Conservation (phyloP, 2,797 vertebrate genomes). For the Chiroxiphia lanceolata region DNA sequence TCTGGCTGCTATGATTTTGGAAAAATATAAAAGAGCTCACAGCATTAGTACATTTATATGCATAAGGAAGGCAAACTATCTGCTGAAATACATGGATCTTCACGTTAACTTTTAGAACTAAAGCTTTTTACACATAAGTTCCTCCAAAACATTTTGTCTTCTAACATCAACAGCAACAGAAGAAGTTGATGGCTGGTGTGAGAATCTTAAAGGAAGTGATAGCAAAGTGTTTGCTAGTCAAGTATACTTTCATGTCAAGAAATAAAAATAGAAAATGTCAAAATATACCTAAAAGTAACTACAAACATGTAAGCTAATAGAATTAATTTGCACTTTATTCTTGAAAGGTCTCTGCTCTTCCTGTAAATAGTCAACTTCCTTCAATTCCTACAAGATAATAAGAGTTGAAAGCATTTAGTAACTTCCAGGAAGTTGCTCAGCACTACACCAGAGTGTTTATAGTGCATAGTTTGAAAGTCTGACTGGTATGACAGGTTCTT, state of each 20-base stretch:
- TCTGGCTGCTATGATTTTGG: neutral
- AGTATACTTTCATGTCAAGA: slow-evolving; percentile 21
- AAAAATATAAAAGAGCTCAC: neutral
- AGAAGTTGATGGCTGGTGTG: slow-evolving; percentile 17
- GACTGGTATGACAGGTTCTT: neutral
- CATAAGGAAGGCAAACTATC: neutral
- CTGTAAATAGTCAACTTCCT: neutral
- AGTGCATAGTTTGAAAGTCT: neutral
- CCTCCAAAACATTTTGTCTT: slow-evolving; percentile 27
- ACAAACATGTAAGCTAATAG: slow-evolving; percentile 10
- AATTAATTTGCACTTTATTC: slow-evolving; percentile 12
- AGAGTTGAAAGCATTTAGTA: slow-evolving; percentile 10
- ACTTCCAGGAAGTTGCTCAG: neutral
- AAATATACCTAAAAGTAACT: slow-evolving; percentile 24
- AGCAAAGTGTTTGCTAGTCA: slow-evolving; percentile 28
- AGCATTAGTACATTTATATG: neutral
- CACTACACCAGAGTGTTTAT: neutral
- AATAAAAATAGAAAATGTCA: slow-evolving; percentile 37
- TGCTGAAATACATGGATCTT: neutral
- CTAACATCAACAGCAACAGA: slow-evolving; percentile 1
- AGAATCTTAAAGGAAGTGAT: slow-evolving; percentile 40
- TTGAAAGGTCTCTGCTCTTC: slow-evolving; percentile 12
- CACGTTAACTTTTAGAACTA: neutral
- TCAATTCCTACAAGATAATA: neutral
- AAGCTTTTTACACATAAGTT: neutral